Evolutionary conservation across 1,140 invertebrate species (phyloP).

Genomic region (Vollenhovia emeryi): DNA sequence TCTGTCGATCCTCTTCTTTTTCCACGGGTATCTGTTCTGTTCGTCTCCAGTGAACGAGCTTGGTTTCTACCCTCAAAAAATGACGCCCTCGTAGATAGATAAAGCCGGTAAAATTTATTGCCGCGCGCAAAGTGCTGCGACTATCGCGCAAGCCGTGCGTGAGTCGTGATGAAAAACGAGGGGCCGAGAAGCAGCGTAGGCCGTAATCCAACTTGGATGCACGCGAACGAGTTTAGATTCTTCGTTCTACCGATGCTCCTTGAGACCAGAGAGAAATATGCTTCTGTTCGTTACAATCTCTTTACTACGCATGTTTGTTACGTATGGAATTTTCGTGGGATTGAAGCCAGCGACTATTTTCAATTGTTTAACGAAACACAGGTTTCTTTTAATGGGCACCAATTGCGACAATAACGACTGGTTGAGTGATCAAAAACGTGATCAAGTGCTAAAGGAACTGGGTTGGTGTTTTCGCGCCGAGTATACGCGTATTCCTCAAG

Average conservation of each 20-base stretch:
- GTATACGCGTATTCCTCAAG: neutral
- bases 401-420: neutral
- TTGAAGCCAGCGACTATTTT: neutral
- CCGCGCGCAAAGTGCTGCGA: conserved; percentile 36
- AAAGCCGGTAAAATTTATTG: conserved; percentile 69
- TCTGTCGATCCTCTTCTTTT: conserved; percentile 17
- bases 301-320: neutral
- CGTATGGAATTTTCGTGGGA: neutral
- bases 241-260: neutral
- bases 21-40: neutral
- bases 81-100: conserved; percentile 47
- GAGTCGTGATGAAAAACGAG: conserved; percentile 49
- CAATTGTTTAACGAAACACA: neutral
- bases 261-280: neutral
- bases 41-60: neutral
- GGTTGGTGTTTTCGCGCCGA: conserved; percentile 30
- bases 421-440: neutral
- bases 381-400: neutral
- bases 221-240: conserved; percentile 55
- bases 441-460: neutral
- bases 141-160: conserved; percentile 47
- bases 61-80: conserved; percentile 43
- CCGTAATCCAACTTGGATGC: conserved; percentile 37
- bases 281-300: neutral
- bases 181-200: neutral